phyloP scores from a whole-genome alignment of 2,888 invertebrate genomes.

The Fabriciana adippe region DNA sequence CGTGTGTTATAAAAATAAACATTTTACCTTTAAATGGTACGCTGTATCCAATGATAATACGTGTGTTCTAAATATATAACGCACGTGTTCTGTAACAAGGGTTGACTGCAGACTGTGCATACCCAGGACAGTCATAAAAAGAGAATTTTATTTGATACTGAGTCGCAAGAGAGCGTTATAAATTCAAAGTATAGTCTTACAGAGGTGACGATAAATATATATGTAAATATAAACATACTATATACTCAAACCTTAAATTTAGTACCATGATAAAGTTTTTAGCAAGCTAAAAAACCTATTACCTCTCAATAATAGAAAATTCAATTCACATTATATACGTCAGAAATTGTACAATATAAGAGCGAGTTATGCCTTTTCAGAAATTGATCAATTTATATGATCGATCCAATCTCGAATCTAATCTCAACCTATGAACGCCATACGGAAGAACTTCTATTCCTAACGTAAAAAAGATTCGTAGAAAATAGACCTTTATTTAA shows the following conservation, averaged over 20 bases:
- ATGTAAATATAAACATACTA: neutral
- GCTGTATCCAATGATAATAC: conserved; percentile 24
- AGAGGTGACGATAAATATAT: conserved; percentile 5
- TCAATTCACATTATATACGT: too few relatives aligned
- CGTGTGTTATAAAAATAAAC: conserved; percentile 31
- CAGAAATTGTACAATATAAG: too few relatives aligned
- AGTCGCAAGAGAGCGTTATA: conserved; percentile 18
- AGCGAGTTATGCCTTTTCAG: too few relatives aligned
- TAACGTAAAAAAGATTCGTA: too few relatives aligned
- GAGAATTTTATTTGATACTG: conserved; percentile 27
- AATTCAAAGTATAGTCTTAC: conserved; percentile 1
- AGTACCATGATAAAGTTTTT: too few relatives aligned
- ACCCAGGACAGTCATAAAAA: conserved; percentile 30
- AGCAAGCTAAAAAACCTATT: neutral
- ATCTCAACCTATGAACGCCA: too few relatives aligned
- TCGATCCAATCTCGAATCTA: too few relatives aligned
- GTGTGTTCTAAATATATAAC: conserved; percentile 33
- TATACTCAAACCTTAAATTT: neutral
- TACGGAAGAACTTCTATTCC: too few relatives aligned
- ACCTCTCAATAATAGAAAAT: too few relatives aligned
- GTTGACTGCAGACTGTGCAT: conserved; percentile 23
- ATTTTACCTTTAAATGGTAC: conserved; percentile 35
- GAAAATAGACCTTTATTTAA: neutral
- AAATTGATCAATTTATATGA: too few relatives aligned
- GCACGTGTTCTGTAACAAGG: conserved; percentile 30